phyloP scores from a whole-genome alignment of 2,113 vertebrate species.

The Cepphus grylle region DNA sequence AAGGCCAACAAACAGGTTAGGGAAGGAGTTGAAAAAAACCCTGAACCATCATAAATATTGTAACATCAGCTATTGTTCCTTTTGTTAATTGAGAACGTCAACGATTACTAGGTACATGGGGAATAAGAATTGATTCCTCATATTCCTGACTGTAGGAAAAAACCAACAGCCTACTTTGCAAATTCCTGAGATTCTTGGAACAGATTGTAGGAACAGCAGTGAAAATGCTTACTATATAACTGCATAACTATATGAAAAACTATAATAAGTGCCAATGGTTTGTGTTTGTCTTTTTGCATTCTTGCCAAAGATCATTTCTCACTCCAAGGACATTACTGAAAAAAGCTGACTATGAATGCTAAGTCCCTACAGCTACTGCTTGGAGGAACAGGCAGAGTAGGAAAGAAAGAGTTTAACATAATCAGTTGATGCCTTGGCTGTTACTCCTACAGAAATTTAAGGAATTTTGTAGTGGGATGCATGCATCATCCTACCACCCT shows the following conservation, averaged over 20 bases:
- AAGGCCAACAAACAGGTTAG: neutral
- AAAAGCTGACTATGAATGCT: slow-evolving; percentile 24
- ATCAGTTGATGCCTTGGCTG: neutral
- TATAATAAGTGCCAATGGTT: slow-evolving; percentile 11
- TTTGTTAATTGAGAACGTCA: slow-evolving; percentile 11
- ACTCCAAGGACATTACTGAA: slow-evolving; percentile 39
- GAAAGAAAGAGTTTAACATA: neutral
- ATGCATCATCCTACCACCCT: neutral
- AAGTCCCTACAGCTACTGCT: neutral
- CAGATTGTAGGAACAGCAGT: neutral
- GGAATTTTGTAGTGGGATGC: slow-evolving; percentile 42
- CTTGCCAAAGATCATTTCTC: slow-evolving; percentile 42
- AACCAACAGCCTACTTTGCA: neutral
- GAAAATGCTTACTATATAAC: slow-evolving; percentile 40
- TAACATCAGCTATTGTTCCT: slow-evolving; percentile 11
- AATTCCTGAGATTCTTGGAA: slow-evolving; percentile 53
- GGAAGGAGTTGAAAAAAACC: neutral
- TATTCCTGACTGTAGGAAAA: slow-evolving; percentile 14
- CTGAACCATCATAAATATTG: slow-evolving; percentile 9
- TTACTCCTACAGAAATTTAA: slow-evolving; percentile 21
- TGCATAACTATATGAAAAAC: neutral
- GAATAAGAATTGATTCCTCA: slow-evolving; percentile 45
- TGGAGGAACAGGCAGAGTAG: neutral
- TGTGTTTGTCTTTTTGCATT: slow-evolving; percentile 26
- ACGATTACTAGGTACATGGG: slow-evolving; percentile 9